Evolutionary conservation across 2,888 invertebrate species (phyloP).

Genomic region (Conus canariensis): DNA sequence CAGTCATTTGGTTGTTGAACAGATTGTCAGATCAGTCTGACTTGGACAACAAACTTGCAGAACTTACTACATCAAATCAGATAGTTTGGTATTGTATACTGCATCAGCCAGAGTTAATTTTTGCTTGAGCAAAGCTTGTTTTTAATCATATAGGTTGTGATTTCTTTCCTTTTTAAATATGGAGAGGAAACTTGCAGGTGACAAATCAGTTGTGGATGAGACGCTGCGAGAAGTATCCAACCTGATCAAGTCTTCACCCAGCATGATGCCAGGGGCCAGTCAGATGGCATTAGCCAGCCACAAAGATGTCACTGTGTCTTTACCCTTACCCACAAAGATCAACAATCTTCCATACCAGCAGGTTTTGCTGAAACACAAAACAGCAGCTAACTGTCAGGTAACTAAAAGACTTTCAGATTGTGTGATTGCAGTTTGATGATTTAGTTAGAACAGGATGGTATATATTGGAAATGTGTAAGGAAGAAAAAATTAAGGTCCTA

Average conservation of each 20-base stretch:
- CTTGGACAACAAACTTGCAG: too few relatives aligned
- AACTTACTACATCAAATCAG: too few relatives aligned
- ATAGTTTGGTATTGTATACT: too few relatives aligned
- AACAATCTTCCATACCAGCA: conserved; percentile 3
- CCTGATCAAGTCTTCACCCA: conserved; percentile 32
- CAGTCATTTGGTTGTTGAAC: too few relatives aligned
- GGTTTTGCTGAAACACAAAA: conserved; percentile 22
- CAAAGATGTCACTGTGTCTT: conserved; percentile 13
- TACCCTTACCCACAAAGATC: conserved; percentile 10
- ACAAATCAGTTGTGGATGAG: background rate
- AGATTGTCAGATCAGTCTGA: too few relatives aligned
- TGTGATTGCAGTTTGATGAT: background rate
- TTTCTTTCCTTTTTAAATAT: too few relatives aligned
- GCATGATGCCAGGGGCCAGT: background rate
- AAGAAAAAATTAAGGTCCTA: too few relatives aligned
- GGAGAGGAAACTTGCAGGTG: conserved; percentile 12
- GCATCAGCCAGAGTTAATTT: too few relatives aligned
- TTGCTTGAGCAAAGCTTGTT: too few relatives aligned
- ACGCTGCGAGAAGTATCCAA: conserved; percentile 21
- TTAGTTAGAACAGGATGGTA: background rate
- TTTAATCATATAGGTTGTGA: too few relatives aligned
- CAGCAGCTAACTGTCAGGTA: conserved; percentile 17
- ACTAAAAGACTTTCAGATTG: background rate
- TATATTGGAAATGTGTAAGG: too few relatives aligned
- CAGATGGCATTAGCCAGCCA: conserved; percentile 4